Percentiles rank a stretch among this genome's conserved stretches.
Evolutionary conservation across 2,888 invertebrate genomes (phyloP).

Genomic region (Sinodicranocentrus sp.): DNA sequence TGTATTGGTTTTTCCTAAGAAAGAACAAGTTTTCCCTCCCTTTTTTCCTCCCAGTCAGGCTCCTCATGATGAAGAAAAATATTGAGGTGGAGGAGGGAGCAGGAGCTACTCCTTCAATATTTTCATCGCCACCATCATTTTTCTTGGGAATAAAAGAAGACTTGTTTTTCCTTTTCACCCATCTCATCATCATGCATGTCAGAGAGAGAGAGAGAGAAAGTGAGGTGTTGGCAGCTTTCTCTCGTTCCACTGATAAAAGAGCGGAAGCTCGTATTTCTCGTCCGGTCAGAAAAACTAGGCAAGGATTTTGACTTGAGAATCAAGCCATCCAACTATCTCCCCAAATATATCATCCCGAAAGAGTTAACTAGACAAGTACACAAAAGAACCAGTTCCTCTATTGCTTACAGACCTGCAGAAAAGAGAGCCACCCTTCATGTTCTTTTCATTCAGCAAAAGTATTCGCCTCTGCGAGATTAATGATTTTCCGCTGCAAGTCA

Average conservation of each 20-base stretch:
- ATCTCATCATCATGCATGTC: slow-evolving; percentile 65
- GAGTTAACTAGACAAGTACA: slow-evolving; percentile 26
- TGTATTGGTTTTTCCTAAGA: too few species aligned
- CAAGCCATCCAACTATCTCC: neutral
- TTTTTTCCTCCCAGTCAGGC: too few species aligned
- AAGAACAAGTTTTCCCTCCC: too few species aligned
- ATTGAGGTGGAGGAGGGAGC: too few species aligned
- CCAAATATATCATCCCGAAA: slow-evolving; percentile 24
- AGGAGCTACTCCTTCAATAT: too few species aligned
- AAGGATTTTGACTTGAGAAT: slow-evolving; percentile 13
- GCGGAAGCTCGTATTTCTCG: neutral
- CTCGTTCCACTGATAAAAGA: neutral
- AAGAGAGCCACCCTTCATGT: too few species aligned
- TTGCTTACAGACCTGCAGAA: too few species aligned
- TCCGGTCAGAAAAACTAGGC: neutral
- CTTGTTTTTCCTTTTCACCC: slow-evolving; percentile 41
- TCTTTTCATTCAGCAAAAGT: too few species aligned
- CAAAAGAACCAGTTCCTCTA: slow-evolving; percentile 19
- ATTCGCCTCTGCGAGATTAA: too few species aligned
- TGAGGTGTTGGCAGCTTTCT: neutral
- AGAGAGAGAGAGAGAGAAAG: slow-evolving; percentile 17
- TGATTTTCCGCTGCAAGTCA: neutral
- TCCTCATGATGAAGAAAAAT: too few species aligned
- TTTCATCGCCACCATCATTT: too few species aligned
- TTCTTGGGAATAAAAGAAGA: slow-evolving; percentile 20